Base-by-base conservation (phyloP, 2,888 invertebrate species). In the Lottia scabra region DNA sequence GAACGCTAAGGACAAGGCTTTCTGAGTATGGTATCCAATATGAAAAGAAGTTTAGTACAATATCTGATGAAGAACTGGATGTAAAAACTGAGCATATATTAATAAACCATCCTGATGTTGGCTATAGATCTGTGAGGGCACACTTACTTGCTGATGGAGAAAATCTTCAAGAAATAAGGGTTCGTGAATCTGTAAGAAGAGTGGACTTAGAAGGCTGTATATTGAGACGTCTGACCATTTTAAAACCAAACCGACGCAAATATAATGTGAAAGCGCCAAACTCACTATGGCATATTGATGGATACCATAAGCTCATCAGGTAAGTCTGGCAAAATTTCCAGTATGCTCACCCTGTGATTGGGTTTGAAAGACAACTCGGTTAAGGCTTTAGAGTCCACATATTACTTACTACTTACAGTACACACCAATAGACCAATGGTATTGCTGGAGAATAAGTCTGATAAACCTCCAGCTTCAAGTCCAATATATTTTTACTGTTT, bases 11-110 rank as follows among this genome's bases (percentile, higher is more conserved):
- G 56, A 56, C 56, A 56, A 56, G 56, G 56, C 56, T 56, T 56
- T n/a, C 19, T 8, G 56, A 56, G 19, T 56, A 56, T 56, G 56
- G 56, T 4, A 56, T 56, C 56, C n/a, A 56, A 56, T 56, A 56
- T 56, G 56, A 10, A 16, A 56, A 56, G 5, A 56, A 56, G 10
- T 56, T 56, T 10, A 56, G 56, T 56, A 56, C n/a, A n/a, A 56
- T 56, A 56, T 56, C 56, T 56, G 56, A 56, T 56, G 56, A 56
- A n/a, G 56, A 56, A 56, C 56, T 56, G n/a, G 56, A 56, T 56
- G 56, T n/a, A 56, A 56, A 56, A n/a, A 56, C n/a, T n/a, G 56
- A 56, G 56, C 56, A 56, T n/a, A 56, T 56, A n/a, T 56, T 56
- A 56, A 56, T 56, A 16, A 56, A 56, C 56, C 56, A n/a, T 56